Conservation (phyloP, 2,888 invertebrate genomes). For the Sinopyrophorus schimmeli region DNA sequence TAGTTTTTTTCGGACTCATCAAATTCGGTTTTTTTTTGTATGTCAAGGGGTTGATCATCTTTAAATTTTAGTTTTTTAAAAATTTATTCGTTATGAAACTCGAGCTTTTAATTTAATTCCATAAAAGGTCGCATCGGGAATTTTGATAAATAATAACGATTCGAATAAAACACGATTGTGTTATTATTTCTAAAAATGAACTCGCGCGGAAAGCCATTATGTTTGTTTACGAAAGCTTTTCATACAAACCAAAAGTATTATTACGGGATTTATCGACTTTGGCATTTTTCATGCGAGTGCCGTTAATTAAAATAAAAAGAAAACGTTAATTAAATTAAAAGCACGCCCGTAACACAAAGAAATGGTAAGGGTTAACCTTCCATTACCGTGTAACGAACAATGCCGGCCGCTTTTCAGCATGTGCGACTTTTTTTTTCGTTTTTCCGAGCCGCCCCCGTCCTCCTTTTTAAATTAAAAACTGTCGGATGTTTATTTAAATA, state of each 20-base stretch:
- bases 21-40: too few species aligned
- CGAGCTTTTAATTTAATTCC: too few species aligned
- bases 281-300: constrained; percentile 4
- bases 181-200: too few species aligned
- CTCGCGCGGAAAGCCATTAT: too few species aligned
- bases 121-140: too few species aligned
- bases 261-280: constrained; percentile 2
- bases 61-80: too few species aligned
- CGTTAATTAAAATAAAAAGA: constrained; percentile 12
- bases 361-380: constrained; percentile 13
- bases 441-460: constrained; percentile 9
- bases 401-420: constrained; percentile 7
- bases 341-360: constrained; percentile 10
- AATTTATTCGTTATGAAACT: too few species aligned
- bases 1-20: too few species aligned
- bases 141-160: too few species aligned
- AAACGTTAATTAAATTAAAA: constrained; percentile 15
- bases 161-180: too few species aligned
- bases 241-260: neutral
- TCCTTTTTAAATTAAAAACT: constrained; percentile 12
- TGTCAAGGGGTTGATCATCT: too few species aligned
- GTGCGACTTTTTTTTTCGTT: constrained; percentile 15
- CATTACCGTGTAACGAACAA: constrained; percentile 25
- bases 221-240: neutral
- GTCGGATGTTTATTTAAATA: too few species aligned